These are phyloP conservation scores for Machimus atricapillus DNA, from an alignment of 2,888 invertebrate species.

Conservation along the genomic window DNA sequence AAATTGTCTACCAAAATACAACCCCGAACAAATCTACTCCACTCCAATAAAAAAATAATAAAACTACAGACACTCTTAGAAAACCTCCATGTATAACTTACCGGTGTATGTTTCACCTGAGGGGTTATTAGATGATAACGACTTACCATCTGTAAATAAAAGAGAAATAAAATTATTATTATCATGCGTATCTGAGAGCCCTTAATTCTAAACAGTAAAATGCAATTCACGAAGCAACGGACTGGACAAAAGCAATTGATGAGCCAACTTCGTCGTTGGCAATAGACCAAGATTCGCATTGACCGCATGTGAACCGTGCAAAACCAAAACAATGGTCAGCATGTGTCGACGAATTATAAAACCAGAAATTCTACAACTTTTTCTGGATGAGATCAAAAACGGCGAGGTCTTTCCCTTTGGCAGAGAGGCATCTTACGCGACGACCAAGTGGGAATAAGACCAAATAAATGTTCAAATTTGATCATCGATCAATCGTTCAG, in stretches of 20 bases:
- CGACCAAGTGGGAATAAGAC: slow-evolving; percentile 11
- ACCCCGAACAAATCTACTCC: not conserved
- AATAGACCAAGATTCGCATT: slow-evolving; percentile 10
- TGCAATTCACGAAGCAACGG: not conserved
- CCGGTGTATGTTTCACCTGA: slow-evolving; percentile 63
- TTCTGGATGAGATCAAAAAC: slow-evolving; percentile 25
- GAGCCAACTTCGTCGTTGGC: not conserved
- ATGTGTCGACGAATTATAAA: slow-evolving; percentile 48
- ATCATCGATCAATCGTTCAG: slow-evolving; percentile 39
- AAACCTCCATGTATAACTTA: slow-evolving; percentile 17
- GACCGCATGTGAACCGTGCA: not conserved
- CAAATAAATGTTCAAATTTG: slow-evolving; percentile 33
- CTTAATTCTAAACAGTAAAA: not conserved
- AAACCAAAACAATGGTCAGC: slow-evolving; percentile 47
- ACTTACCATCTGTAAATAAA: slow-evolving; percentile 63
- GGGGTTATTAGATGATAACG: slow-evolving; percentile 62
- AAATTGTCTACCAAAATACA: not conserved
- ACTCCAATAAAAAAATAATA: not conserved
- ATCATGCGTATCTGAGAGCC: not conserved
- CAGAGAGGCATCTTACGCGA: not conserved
- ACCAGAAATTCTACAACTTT: slow-evolving; percentile 48
- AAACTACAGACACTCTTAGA: slow-evolving; percentile 15
- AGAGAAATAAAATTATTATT: slow-evolving; percentile 36
- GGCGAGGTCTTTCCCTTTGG: not conserved
- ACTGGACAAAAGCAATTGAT: not conserved